Conservation (phyloP, 2,797 vertebrate species). For the Epinephelus awoara region DNA sequence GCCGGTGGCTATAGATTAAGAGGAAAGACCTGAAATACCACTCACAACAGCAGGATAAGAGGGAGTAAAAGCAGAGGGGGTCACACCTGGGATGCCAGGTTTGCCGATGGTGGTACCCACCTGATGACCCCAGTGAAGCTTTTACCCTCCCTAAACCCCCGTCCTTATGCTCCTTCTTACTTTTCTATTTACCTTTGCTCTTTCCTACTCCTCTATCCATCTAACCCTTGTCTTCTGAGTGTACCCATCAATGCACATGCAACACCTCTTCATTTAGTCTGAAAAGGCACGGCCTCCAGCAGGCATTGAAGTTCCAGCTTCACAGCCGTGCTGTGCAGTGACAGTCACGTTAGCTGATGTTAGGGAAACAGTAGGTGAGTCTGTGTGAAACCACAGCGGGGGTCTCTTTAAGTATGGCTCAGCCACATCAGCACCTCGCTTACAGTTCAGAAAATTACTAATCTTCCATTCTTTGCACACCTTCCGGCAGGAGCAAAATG, state of each 20-base stretch:
- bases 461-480: constrained; percentile 61
- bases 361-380: constrained; percentile 60
- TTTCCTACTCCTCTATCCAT: too few relatives aligned
- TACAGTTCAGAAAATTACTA: constrained; percentile 62
- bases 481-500: constrained; percentile 69
- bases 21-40: too few relatives aligned
- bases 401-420: constrained; percentile 73
- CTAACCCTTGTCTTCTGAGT: constrained; percentile 8
- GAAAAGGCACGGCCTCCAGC: constrained; percentile 52
- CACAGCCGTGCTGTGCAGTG: constrained; percentile 56
- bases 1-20: too few relatives aligned
- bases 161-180: too few relatives aligned
- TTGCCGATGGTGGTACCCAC: too few relatives aligned
- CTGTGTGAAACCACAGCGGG: constrained; percentile 74
- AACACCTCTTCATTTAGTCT: constrained; percentile 9
- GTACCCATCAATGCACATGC: background rate
- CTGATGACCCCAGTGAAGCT: too few relatives aligned
- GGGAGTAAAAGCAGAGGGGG: too few relatives aligned
- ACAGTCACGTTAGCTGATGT: constrained; percentile 67
- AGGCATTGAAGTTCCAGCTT: constrained; percentile 63
- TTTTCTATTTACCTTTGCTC: too few relatives aligned
- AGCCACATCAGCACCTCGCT: constrained; percentile 67
- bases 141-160: too few relatives aligned
- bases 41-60: too few relatives aligned
- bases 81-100: too few relatives aligned